Evolutionary conservation across 2,797 vertebrate genomes (phyloP).

Genomic region (Enteromius argenteus): DNA sequence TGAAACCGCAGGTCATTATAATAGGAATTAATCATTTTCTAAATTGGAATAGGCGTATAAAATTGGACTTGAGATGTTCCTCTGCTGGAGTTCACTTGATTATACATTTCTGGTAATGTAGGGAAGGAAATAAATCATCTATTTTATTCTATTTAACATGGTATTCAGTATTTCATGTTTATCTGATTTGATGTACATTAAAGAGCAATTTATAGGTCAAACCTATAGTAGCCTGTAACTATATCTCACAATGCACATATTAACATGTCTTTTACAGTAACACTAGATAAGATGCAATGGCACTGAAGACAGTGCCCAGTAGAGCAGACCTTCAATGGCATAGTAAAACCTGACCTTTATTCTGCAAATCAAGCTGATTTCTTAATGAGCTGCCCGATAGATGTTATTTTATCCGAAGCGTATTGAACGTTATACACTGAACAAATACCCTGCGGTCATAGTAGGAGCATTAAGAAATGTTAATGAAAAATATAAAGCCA

Average conservation of each 20-base stretch:
- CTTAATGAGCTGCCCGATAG: constrained; percentile 75
- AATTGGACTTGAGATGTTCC: not conserved
- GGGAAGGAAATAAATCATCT: not conserved
- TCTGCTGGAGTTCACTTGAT: constrained; percentile 28
- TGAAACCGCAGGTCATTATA: constrained; percentile 31
- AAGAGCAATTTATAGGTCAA: constrained; percentile 33
- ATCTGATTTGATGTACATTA: constrained; percentile 6
- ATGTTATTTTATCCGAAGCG: constrained; percentile 80
- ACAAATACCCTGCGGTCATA: constrained; percentile 78
- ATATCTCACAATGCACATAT: not conserved
- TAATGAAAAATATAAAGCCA: constrained; percentile 79
- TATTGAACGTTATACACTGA: constrained; percentile 72
- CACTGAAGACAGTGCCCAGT: constrained; percentile 54
- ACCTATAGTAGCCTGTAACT: not conserved
- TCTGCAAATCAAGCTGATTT: constrained; percentile 82
- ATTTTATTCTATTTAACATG: constrained; percentile 24
- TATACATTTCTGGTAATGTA: constrained; percentile 25
- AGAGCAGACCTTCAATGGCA: constrained; percentile 66
- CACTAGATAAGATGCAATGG: not conserved
- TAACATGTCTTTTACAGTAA: not conserved
- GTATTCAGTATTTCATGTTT: not conserved
- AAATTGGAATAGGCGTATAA: constrained; percentile 30
- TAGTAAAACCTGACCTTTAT: constrained; percentile 81
- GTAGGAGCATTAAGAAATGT: constrained; percentile 78
- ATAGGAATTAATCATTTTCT: constrained; percentile 30